Evolutionary conservation across 2,113 vertebrate genomes (phyloP), one percentile per base, ranked within the genome.

Genomic region (Ptilorrhoa leucosticta): DNA sequence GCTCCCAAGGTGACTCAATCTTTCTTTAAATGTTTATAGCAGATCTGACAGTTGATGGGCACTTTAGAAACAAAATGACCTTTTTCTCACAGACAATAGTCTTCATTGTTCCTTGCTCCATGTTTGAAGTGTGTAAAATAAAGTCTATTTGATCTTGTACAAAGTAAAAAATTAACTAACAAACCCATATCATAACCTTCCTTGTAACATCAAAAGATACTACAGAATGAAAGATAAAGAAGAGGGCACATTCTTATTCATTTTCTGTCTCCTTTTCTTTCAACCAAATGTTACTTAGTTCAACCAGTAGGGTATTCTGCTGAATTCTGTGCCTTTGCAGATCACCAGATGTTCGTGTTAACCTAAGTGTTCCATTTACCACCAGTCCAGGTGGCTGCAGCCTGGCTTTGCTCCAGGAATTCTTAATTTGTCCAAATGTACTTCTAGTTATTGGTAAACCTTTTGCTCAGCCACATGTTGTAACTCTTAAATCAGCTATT

Each of bases 351-450:
- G 50, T 79, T 82, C 1, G 1, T 6, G 33, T 84, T 89, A 78
- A 75, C 40, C 27, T 28, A 42, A 63, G 21, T 2, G 3, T 87
- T 85, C 37, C 50, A 63, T 83, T 94, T 88, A 66, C 50, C 6
- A 35, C 3, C 58, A 61, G 11, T 53, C 15, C 50, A 54, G 1
- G 3, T 65, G 68, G 26, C 83, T 1, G 1, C 54, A 92, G 45
- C 39, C 79, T 81, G 88, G 68, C 47, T 96, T 42, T 66, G 28
- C 77, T 84, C 78, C 79, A 83, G 63, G 58, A 78, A 77, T n/a
- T 90, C 88, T 91, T 87, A 85, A 87, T 97, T 93, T 96, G 88
- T 51, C 40, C 82, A 87, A 82, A 90, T 51, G 22, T 82, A 66
- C 31, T 89, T 93, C 87, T 83, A 90, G 64, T 20, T 87, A 15